Conservation (phyloP, 2,113 vertebrate species). For the Paraplagusia blochii region DNA sequence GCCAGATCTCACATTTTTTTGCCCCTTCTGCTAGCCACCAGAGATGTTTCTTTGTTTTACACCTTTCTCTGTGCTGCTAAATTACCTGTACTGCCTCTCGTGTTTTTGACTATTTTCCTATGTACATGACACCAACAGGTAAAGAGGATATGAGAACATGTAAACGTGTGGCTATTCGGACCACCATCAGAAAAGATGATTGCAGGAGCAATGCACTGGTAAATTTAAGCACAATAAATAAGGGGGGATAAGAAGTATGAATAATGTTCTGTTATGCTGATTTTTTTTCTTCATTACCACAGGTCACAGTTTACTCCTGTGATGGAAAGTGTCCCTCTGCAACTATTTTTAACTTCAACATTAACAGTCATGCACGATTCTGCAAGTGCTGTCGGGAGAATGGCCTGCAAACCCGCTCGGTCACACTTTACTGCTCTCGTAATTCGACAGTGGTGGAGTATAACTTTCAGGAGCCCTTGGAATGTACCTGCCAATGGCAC, state of each 20-base stretch:
- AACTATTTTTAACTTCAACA: slow-evolving; percentile 97
- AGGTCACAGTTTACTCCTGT: slow-evolving; percentile 92
- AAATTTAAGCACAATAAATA: slow-evolving; percentile 64
- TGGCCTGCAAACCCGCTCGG: slow-evolving; percentile 83
- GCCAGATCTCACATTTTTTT: too few species aligned
- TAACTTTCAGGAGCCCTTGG: slow-evolving; percentile 87
- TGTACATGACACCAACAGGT: slow-evolving; percentile 72
- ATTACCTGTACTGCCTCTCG: too few species aligned
- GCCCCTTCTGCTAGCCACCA: too few species aligned
- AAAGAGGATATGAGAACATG: slow-evolving; percentile 93
- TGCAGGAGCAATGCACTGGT: slow-evolving; percentile 92
- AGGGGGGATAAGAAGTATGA: neutral
- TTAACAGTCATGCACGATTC: slow-evolving; percentile 94
- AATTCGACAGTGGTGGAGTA: slow-evolving; percentile 89
- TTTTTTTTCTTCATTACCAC: neutral
- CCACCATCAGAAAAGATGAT: slow-evolving; percentile 91
- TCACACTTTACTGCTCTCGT: slow-evolving; percentile 89
- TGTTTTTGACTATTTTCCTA: slow-evolving; percentile 1
- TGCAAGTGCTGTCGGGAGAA: slow-evolving; percentile 96
- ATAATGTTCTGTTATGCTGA: neutral
- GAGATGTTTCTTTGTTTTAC: neutral
- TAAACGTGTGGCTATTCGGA: slow-evolving; percentile 91
- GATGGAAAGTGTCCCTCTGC: slow-evolving; percentile 97
- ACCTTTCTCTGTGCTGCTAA: neutral
- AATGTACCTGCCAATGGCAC: slow-evolving; percentile 97